phyloP scores from a whole-genome alignment of 2,797 vertebrate species.

The Paguma larvata region DNA sequence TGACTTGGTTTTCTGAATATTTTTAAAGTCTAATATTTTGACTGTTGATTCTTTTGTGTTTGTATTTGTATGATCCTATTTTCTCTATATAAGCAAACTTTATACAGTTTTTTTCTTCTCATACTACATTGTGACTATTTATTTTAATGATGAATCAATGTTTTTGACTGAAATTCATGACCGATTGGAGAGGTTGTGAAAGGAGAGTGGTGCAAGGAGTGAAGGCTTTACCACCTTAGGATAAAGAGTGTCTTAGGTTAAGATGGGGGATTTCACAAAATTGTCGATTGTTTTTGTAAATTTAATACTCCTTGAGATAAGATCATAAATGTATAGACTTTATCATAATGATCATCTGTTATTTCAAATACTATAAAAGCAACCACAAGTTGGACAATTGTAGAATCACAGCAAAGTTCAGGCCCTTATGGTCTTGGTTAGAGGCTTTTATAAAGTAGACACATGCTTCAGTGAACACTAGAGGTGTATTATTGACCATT shows the following conservation, averaged over 20 bases:
- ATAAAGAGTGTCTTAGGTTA: background rate
- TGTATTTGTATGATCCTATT: background rate
- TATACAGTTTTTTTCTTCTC: background rate
- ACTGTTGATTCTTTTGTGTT: background rate
- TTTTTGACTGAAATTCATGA: background rate
- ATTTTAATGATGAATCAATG: background rate
- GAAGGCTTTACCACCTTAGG: background rate
- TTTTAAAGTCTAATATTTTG: background rate
- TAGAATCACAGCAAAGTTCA: background rate
- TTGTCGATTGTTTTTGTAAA: background rate
- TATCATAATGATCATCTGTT: background rate
- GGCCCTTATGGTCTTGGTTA: background rate
- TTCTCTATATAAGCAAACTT: background rate
- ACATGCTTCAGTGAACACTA: background rate
- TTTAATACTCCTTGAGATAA: background rate
- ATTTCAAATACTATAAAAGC: background rate
- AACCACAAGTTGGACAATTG: background rate
- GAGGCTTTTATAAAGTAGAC: background rate
- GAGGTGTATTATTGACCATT: background rate
- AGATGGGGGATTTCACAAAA: background rate
- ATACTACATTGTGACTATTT: background rate
- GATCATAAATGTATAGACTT: background rate
- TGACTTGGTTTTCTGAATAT: background rate
- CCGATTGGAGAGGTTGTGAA: background rate
- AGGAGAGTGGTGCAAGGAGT: background rate